Base-by-base conservation (phyloP, 2,113 vertebrate species). In the Hippoglossus stenolepis region DNA sequence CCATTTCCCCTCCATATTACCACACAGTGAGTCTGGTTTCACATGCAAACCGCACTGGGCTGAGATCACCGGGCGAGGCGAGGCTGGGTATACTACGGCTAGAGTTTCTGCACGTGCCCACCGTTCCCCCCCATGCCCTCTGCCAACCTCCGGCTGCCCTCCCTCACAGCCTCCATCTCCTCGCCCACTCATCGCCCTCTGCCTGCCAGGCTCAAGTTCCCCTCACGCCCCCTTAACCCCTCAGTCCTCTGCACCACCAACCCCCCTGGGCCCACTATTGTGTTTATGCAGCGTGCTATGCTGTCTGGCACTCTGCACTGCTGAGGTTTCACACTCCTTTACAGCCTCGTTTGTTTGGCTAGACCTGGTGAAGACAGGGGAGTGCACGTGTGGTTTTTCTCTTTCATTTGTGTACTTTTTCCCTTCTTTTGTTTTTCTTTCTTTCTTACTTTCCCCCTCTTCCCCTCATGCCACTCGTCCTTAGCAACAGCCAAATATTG, bases 251-350 rank as follows among this genome's bases (percentile, higher is more conserved):
- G 15, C 60, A 61, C n/a, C 35, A 40, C 26, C 26, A 57, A 6
- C 69, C 70, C 68, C 72, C 23, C 45, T 56, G 20, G 72, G 68
- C 76, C 77, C 79, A 78, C 79, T 45, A 61, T 73, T 80, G 72
- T 86, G 75, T 89, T 79, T 79, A 77, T 68, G 71, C 75, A 78
- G 67, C 70, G 51, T 61, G 61, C 70, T 75, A 58, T 11, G 26
- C 80, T 61, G 84, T 85, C 82, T 86, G 81, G 81, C 86, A 79
- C 77, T 59, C 65, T 45, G 57, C 79, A 77, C 72, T 28, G 31
- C 80, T 87, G 88, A 88, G 89, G 86, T 89, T 92, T 92, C 81
- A 85, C 77, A 86, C 86, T 70, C 83, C 73, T 90, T 87, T 81
- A 88, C 65, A 65, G 82, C 79, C 74, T 83, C 76, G 61, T 86